Evolutionary conservation across 2,113 vertebrate genomes (phyloP).

Genomic region (Martes martes): DNA sequence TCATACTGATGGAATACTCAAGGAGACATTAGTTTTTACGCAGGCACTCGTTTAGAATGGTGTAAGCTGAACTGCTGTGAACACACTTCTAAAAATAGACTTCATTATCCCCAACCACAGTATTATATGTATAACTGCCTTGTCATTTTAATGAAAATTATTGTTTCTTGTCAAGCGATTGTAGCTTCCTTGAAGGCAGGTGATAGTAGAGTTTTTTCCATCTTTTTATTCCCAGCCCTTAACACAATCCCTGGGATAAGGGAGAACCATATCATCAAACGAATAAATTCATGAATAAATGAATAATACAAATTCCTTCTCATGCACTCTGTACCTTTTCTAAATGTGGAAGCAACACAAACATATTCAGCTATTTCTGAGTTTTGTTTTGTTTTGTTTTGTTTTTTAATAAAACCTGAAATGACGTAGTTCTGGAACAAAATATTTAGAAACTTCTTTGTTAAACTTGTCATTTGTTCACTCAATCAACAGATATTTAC

Average conservation of each 20-base stretch:
- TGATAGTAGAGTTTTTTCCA: not conserved
- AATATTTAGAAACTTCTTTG: not conserved
- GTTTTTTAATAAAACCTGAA: not conserved
- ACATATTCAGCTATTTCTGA: not conserved
- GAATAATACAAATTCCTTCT: not conserved
- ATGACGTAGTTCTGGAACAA: not conserved
- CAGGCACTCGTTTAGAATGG: conserved; percentile 39
- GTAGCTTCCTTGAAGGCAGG: not conserved
- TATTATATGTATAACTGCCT: not conserved
- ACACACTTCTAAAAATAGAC: conserved; percentile 13
- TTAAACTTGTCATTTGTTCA: not conserved
- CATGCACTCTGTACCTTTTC: not conserved
- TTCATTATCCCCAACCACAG: conserved; percentile 7
- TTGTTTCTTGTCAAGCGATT: not conserved
- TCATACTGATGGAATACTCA: conserved; percentile 8
- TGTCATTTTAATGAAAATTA: conserved; percentile 47
- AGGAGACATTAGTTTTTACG: not conserved
- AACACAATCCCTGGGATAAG: not conserved
- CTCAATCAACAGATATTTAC: not conserved
- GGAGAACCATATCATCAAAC: not conserved
- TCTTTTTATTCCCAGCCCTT: not conserved
- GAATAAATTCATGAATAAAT: not conserved
- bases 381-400: not conserved
- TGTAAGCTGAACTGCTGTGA: not conserved
- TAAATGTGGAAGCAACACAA: not conserved